Base-by-base conservation (phyloP, 2,888 invertebrate genomes). In the Kuschelorhynchus macadamiae region DNA sequence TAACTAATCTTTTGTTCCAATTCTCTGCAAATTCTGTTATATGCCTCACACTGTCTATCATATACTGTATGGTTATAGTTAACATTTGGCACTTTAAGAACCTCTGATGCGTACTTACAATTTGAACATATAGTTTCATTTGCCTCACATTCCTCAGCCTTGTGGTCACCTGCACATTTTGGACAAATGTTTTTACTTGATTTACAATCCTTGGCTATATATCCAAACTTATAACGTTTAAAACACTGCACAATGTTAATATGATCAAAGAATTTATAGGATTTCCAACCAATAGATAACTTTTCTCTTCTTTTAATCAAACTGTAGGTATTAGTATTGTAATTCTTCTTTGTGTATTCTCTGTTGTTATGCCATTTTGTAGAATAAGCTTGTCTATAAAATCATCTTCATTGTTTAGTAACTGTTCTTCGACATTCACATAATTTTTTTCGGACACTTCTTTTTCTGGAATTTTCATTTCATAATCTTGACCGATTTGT, bases 21-120 rank as follows among this genome's bases (percentile, higher is more conserved):
- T 25, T 55, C 42, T 11, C 53, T 20, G 8, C 20, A 47, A 2
- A 56, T 47, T 56, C 39, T 56, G n/a, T 56, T 46, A 39, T 56
- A 64, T 11, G 47, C 36, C 1, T 44, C 46, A 49, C 64, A 64
- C 9, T 42, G 55, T 56, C 16, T 64, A 21, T 56, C 14, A n/a
- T 14, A 41, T 12, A 46, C 55, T 0, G 14, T 0, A 50, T 59
- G 65, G 17, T 50, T 18, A 47, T 39, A 49, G 0, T 49, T n/a
- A 32, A 64, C 39, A 47, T 46, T 57, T 11, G 47, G 57, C 11
- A 64, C 16, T 47, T 36, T 47, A 21, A 57, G 21, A 5, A 59
- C n/a, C 11, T 65, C 65, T 18, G 20, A 7, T 41, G 65, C 65
- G 50, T 59, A 36, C 39, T 59, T 50, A 59, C 65, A 65, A 16